Evolutionary conservation across 2,797 vertebrate species (phyloP).

Genomic region (Avahi laniger): DNA sequence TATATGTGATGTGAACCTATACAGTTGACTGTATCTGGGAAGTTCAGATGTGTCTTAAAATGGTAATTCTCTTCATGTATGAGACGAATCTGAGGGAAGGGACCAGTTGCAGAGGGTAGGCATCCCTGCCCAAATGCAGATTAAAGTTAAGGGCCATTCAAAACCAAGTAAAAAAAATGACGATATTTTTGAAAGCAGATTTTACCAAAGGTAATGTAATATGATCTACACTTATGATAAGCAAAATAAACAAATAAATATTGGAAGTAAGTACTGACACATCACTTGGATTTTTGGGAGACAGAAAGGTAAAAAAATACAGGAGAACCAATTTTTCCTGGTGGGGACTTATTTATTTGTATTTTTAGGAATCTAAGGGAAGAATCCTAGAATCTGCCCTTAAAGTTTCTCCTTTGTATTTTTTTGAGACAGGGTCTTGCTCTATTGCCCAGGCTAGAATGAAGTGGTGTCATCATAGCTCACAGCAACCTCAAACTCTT

Average conservation of each 20-base stretch:
- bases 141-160: background rate
- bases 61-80: background rate
- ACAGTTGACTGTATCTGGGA: background rate
- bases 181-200: background rate
- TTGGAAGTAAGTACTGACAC: background rate
- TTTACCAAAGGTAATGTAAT: background rate
- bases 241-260: background rate
- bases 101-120: background rate
- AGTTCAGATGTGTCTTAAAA: background rate
- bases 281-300: background rate
- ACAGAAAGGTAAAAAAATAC: background rate
- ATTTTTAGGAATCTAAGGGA: background rate
- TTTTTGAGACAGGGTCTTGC: no score
- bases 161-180: constrained; percentile 68
- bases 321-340: background rate
- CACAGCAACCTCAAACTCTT: no score
- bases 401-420: background rate
- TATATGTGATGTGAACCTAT: background rate
- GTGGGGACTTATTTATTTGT: background rate
- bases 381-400: background rate
- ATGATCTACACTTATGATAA: background rate
- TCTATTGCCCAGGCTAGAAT: no score
- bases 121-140: background rate
- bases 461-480: no score
- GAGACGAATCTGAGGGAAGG: background rate